Evolutionary conservation across 2,888 invertebrate genomes (phyloP), one percentile per base, ranked within the genome.

Genomic region (Asteroscopus sphinx): DNA sequence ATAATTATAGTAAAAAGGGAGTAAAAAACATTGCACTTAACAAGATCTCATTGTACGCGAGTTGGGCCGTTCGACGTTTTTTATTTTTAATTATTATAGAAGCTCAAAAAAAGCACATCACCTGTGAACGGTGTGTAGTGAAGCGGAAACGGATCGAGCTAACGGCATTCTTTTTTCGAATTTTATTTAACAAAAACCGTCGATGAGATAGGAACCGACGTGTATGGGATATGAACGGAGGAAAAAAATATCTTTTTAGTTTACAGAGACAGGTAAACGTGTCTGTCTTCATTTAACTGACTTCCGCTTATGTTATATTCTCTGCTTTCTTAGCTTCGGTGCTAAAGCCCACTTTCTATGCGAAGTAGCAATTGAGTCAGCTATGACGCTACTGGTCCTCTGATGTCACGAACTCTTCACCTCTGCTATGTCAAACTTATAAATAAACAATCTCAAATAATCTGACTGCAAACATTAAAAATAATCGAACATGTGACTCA

Each of bases 61-160:
- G 80, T 79, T 78, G 83, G 80, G 79, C 73, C 77, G 41, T 44
- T 68, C 68, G 63, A 51, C 53, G 73, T 72, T 84, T 90, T 89
- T 87, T 86, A 82, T 83, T 90, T 90, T 92, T 90, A 89, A 92
- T 91, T 91, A 90, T 90, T 88, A 87, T 85, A 83, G 86, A 89
- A 84, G 83, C 83, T 82, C 77, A 82, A 81, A 75, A 86, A 86
- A 91, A 88, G 89, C 86, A 80, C 87, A 87, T 90, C 92, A 93
- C 92, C 92, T 91, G 92, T 92, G 90, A 82, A 86, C 88, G 87
- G 81, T 82, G 91, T 82, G 88, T 87, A 92, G 86, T 89, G 86
- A 85, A 86, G 92, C 93, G 92, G 92, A 93, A 93, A 93, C 86
- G 89, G 87, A 91, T 89, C 85, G 86, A 86, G 80, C 86, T 93